These are phyloP conservation scores for Erpornis zantholeuca DNA, from an alignment of 2,113 vertebrate species.

Conservation along the genomic window DNA sequence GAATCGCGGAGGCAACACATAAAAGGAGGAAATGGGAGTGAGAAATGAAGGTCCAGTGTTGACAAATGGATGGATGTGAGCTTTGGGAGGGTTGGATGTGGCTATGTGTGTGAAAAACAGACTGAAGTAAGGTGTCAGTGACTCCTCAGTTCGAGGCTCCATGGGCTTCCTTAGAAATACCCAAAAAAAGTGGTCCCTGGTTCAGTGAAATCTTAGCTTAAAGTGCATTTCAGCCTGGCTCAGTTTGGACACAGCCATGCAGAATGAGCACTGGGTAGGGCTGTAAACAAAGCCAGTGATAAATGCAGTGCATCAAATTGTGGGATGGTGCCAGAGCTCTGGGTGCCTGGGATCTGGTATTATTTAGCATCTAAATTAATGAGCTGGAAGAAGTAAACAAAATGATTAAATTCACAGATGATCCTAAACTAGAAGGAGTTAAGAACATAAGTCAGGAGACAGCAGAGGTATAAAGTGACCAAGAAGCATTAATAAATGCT, in stretches of 20 bases:
- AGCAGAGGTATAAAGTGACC: neutral
- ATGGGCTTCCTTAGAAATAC: neutral
- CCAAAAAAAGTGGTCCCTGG: neutral
- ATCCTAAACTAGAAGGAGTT: conserved; percentile 27
- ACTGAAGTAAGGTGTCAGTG: neutral
- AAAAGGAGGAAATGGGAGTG: neutral
- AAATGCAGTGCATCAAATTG: neutral
- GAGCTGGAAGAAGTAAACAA: conserved; percentile 47
- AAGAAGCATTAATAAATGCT: neutral
- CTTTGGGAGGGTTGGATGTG: neutral
- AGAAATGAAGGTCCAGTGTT: neutral
- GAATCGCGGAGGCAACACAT: neutral
- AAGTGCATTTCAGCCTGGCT: neutral
- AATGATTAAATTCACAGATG: conserved; percentile 31
- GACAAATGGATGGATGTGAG: neutral
- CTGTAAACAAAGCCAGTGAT: conserved; percentile 21
- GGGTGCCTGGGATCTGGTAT: neutral
- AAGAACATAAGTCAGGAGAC: conserved; percentile 3
- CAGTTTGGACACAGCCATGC: neutral
- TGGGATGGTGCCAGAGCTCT: conserved; percentile 27
- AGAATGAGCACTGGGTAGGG: neutral
- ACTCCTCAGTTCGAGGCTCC: neutral
- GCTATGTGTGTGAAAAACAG: neutral
- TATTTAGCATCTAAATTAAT: conserved; percentile 48
- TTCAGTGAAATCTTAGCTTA: neutral